A percentile compares a stretch with the other conserved stretches of the same genome.
Evolutionary conservation across 2,113 vertebrate genomes (phyloP).

Genomic region (Dolichotis patagonum): DNA sequence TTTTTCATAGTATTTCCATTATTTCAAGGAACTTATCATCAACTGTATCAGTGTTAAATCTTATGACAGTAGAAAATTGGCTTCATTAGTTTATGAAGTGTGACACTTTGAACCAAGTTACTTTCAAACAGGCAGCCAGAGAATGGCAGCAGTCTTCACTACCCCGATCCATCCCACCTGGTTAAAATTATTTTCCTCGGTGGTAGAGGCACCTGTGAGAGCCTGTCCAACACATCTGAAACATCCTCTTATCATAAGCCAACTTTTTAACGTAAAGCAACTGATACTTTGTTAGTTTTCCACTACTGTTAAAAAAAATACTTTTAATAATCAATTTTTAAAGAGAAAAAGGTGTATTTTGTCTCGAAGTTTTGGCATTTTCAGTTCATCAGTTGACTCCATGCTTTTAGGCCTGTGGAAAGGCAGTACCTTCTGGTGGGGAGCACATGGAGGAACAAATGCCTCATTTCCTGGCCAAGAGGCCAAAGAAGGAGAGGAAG

Average conservation of each 20-base stretch:
- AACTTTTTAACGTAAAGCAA: background rate
- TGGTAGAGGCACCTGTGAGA: background rate
- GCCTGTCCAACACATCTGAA: background rate
- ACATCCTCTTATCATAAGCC: background rate
- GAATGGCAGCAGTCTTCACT: background rate
- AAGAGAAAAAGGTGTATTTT: background rate
- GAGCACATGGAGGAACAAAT: background rate
- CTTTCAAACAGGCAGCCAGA: slow-evolving; percentile 51
- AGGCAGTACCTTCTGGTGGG: background rate
- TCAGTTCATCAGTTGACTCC: background rate
- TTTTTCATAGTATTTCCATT: background rate
- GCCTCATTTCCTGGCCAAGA: background rate
- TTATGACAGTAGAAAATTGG: background rate
- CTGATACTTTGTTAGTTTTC: background rate
- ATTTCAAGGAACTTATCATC: background rate
- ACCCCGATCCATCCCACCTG: background rate
- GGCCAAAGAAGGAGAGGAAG: background rate
- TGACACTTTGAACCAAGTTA: background rate
- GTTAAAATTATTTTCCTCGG: background rate
- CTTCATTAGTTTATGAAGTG: background rate
- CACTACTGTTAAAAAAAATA: background rate
- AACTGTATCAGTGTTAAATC: background rate
- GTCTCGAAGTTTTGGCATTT: background rate
- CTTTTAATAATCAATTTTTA: background rate
- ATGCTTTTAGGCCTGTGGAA: background rate